Conservation (phyloP, 2,113 vertebrate genomes). For the Dissostichus mawsoni region DNA sequence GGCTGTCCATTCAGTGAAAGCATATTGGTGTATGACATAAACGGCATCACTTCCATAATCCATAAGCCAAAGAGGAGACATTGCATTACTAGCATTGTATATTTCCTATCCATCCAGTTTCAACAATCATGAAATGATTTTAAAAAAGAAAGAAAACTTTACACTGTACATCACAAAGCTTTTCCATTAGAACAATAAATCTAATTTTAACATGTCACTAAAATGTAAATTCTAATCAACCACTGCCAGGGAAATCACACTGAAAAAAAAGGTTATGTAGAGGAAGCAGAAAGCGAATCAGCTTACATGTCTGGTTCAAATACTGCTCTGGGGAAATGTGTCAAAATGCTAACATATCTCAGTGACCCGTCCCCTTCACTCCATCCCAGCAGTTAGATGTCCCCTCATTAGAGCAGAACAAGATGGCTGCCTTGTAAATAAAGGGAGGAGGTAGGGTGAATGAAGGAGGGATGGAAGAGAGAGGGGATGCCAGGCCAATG, state of each 20-base stretch:
- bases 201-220: slow-evolving; percentile 66
- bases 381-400: slow-evolving; percentile 63
- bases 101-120: slow-evolving; percentile 72
- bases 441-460: slow-evolving; percentile 63
- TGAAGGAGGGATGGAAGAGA: slow-evolving; percentile 54
- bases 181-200: slow-evolving; percentile 72
- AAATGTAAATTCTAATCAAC: slow-evolving; percentile 73
- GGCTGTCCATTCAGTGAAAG: slow-evolving; percentile 52
- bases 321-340: slow-evolving; percentile 46
- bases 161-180: slow-evolving; percentile 81
- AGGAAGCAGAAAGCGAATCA: slow-evolving; percentile 65
- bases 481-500: slow-evolving; percentile 42
- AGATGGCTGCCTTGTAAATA: slow-evolving; percentile 64
- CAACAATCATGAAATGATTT: slow-evolving; percentile 71
- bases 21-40: slow-evolving; percentile 50
- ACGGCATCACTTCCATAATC: slow-evolving; percentile 54
- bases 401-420: slow-evolving; percentile 62
- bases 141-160: slow-evolving; percentile 72
- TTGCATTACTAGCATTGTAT: slow-evolving; percentile 68
- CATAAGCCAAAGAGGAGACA: slow-evolving; percentile 71
- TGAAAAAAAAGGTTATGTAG: slow-evolving; percentile 54
- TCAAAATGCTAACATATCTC: slow-evolving; percentile 39
- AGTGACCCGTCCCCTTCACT: slow-evolving; percentile 41
- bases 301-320: slow-evolving; percentile 64
- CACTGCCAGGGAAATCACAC: slow-evolving; percentile 74